Base-by-base conservation (phyloP, 2,113 vertebrate species). In the Syrrhaptes paradoxus region DNA sequence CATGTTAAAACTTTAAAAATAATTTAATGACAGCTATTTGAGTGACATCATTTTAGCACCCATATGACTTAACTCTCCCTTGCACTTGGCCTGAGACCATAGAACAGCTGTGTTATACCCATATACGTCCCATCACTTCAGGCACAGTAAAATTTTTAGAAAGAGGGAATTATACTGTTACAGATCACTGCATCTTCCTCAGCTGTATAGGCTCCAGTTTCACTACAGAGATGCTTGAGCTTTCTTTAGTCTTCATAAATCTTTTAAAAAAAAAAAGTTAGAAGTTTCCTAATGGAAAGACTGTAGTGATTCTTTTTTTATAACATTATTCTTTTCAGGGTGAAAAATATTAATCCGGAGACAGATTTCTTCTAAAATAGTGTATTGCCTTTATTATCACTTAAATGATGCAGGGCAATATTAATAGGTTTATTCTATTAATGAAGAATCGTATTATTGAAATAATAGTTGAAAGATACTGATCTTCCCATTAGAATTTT, bases 31-130 rank as follows among this genome's bases (percentile, higher is more conserved):
- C 71, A 87, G 82, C 81, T 95, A 85, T 89, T 85, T 83, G 91
- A 95, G 78, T 97, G 87, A 95, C 87, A 95, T 94, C 87, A 87
- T 85, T 87, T 92, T 85, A 87, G 57, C 49, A 78, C n/a, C 48
- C 45, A 19, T 90, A 68, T 72, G 76, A 92, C 85, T 95, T 80
- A 77, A 74, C 19, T 89, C n/a, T 89, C 58, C 63, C 41, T 95
- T 93, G 71, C 18, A 22, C 19, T 93, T 73, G 87, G 81, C 62
- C 54, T 65, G 41, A 65, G 58, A 83, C 58, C 3, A 1, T 54
- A 41, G 51, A 88, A 83, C 73, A 91, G 85, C 81, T 96, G 78
- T 0, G 0, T 82, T 95, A 22, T 82, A 45, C 54, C 59, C 54
- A 41, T 72, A 61, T 72, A 65, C 2, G 10, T 89, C 62, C 58